A percentile compares a stretch with the other conserved stretches of the same genome.
phyloP scores from a whole-genome alignment of 2,888 invertebrate species.

The Ariolimax columbianus region DNA sequence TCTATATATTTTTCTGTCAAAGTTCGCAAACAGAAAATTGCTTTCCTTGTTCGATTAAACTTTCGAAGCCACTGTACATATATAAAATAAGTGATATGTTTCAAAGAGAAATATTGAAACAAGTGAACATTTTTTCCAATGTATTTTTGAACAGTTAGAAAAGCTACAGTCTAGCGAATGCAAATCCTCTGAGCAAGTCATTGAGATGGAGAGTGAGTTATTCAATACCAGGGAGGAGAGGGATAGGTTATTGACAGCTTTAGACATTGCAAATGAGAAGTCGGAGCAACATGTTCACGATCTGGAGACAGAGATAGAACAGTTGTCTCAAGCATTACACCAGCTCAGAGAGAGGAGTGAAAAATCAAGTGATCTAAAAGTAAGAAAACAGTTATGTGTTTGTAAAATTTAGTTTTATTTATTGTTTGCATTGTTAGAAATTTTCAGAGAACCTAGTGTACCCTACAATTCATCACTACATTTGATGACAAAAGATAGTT shows the following conservation, averaged over 20 bases:
- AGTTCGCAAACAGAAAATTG: no score
- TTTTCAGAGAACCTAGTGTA: not conserved
- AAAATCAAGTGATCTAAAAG: constrained; percentile 83
- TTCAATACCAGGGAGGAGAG: constrained; percentile 86
- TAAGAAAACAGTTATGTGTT: not conserved
- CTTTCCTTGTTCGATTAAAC: no score
- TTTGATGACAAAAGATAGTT: no score
- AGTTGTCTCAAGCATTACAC: constrained; percentile 88
- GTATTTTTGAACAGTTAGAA: constrained; percentile 39
- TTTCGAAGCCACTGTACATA: no score
- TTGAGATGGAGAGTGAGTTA: constrained; percentile 40
- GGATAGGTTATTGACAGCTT: constrained; percentile 88
- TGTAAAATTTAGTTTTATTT: not conserved
- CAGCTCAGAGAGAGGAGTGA: constrained; percentile 87
- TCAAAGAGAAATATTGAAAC: no score
- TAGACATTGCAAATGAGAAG: constrained; percentile 86
- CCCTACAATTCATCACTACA: not conserved
- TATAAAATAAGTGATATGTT: no score
- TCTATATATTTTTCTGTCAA: no score
- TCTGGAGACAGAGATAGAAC: constrained; percentile 86
- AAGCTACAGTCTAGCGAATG: constrained; percentile 46
- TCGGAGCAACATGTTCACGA: constrained; percentile 74
- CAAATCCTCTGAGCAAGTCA: constrained; percentile 32
- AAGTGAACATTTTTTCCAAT: not conserved
- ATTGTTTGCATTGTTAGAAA: not conserved